Conservation (phyloP, 2,113 vertebrate species). For the Montifringilla adamsi region DNA sequence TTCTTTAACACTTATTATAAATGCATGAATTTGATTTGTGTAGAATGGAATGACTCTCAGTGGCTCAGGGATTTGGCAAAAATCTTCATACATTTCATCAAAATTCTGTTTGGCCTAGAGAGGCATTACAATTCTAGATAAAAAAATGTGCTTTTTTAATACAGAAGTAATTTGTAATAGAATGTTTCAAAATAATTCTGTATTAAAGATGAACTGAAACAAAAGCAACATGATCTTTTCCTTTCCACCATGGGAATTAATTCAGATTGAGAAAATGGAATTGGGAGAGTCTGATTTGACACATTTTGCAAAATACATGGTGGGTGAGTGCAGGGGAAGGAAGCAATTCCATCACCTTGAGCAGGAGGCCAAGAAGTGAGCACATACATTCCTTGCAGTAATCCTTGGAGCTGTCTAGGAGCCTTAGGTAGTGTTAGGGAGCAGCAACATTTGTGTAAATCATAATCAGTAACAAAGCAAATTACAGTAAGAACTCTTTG, state of each 20-base stretch:
- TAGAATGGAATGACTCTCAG: slow-evolving; percentile 12
- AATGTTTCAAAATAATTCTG: not conserved
- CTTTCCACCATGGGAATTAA: not conserved
- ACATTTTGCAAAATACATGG: not conserved
- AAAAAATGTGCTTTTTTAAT: not conserved
- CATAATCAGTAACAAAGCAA: not conserved
- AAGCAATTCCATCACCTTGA: not conserved
- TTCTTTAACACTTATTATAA: slow-evolving; percentile 46
- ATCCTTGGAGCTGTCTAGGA: not conserved
- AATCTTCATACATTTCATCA: not conserved
- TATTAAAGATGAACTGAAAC: not conserved
- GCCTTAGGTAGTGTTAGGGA: not conserved
- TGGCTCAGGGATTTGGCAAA: slow-evolving; percentile 15
- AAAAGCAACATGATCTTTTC: not conserved
- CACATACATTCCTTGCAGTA: not conserved
- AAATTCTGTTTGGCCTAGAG: slow-evolving; percentile 15
- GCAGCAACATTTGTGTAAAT: not conserved
- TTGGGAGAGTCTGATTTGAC: not conserved
- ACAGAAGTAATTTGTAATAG: not conserved
- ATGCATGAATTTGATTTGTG: slow-evolving; percentile 38
- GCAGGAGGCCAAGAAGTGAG: not conserved
- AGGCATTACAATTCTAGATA: not conserved
- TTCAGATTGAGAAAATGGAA: not conserved
- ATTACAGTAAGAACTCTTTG: not conserved
- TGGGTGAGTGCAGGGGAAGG: not conserved